Conservation (phyloP, 2,888 invertebrate species). For the Ophioninae sp. region DNA sequence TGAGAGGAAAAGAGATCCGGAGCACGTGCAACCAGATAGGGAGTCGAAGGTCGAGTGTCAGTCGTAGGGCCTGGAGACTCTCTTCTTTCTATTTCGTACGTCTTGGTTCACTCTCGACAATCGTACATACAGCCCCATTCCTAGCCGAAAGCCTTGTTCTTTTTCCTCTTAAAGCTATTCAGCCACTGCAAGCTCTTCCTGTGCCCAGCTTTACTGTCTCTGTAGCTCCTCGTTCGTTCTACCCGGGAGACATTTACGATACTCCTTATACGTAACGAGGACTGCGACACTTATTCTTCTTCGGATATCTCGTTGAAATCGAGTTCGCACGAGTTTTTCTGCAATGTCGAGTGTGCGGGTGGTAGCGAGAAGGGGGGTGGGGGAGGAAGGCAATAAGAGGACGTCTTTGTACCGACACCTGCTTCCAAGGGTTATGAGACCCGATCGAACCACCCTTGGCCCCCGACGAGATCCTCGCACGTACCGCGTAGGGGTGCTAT, state of each 20-base stretch:
- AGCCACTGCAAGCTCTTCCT: slow-evolving; percentile 7
- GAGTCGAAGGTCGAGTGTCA: slow-evolving; percentile 65
- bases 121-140: slow-evolving; percentile 10
- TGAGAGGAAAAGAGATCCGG: slow-evolving; percentile 49
- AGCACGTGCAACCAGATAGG: slow-evolving; percentile 61
- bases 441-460: slow-evolving; percentile 62
- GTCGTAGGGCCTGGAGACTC: slow-evolving; percentile 57
- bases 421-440: slow-evolving; percentile 78
- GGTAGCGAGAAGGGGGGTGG: not conserved
- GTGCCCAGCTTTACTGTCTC: slow-evolving; percentile 20
- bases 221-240: slow-evolving; percentile 29
- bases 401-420: slow-evolving; percentile 71
- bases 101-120: slow-evolving; percentile 58
- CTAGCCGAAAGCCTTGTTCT: slow-evolving; percentile 7
- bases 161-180: slow-evolving; percentile 26
- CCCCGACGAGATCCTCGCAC: slow-evolving; percentile 37
- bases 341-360: not conserved
- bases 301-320: slow-evolving; percentile 62
- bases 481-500: slow-evolving; percentile 28
- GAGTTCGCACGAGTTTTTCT: slow-evolving; percentile 67
- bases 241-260: slow-evolving; percentile 26
- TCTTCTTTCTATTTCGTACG: slow-evolving; percentile 60
- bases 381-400: slow-evolving; percentile 73
- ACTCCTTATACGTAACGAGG: slow-evolving; percentile 3
- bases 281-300: slow-evolving; percentile 33